Conservation (phyloP, 2,113 vertebrate species). For the Burhinus bistriatus region DNA sequence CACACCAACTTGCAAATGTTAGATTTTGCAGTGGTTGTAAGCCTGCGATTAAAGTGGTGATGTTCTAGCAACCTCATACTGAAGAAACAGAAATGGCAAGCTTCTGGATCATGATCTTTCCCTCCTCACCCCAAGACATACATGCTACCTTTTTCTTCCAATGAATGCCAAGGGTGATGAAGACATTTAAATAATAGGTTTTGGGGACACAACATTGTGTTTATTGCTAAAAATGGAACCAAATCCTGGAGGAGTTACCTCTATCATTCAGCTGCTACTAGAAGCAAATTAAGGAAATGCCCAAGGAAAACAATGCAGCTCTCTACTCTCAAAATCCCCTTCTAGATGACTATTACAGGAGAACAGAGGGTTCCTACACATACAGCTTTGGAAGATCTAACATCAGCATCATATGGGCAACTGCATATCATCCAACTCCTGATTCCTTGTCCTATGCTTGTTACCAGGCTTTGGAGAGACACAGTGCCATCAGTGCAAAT, state of each 20-base stretch:
- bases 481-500: background rate
- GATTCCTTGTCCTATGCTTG: accelerated
- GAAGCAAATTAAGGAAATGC: background rate
- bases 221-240: background rate
- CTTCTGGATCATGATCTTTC: background rate
- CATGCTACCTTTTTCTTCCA: background rate
- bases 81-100: background rate
- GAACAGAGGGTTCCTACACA: background rate
- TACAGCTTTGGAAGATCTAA: background rate
- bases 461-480: background rate
- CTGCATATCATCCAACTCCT: background rate
- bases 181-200: background rate
- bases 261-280: background rate
- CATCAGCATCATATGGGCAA: accelerated
- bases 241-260: background rate
- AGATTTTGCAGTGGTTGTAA: background rate
- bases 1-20: background rate
- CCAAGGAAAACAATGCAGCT: background rate
- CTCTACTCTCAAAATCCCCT: background rate
- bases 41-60: background rate
- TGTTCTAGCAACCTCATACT: background rate
- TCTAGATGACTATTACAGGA: background rate
- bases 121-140: background rate
- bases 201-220: background rate
- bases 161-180: background rate